Percentiles rank a stretch among this genome's conserved stretches.
Conservation (phyloP, 2,888 invertebrate species). For the Peribatodes rhomboidaria region DNA sequence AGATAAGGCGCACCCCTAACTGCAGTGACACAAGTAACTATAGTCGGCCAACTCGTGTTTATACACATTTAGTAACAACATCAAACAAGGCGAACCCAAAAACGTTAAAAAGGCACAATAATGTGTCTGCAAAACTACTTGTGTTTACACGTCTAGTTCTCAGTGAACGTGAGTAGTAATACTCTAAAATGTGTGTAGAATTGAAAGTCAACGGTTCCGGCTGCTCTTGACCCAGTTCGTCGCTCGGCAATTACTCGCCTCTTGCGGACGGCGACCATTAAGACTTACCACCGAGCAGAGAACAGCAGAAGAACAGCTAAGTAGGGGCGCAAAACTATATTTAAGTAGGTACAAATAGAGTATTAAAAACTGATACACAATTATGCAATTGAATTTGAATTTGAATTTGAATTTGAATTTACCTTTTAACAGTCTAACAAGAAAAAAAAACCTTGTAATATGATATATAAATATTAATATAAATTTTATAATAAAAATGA, state of each 20-base stretch:
- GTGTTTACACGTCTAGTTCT: background rate
- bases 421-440: no score
- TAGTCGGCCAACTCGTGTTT: background rate
- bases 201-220: background rate
- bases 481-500: no score
- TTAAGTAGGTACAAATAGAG: background rate
- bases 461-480: no score
- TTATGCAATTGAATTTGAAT: no score
- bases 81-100: no score
- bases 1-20: background rate
- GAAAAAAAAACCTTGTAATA: no score
- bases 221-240: constrained; percentile 1
- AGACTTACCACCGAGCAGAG: constrained; percentile 13
- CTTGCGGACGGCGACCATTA: constrained; percentile 29
- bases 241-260: constrained; percentile 7
- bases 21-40: background rate
- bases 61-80: background rate
- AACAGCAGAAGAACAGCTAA: background rate
- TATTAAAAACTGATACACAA: no score
- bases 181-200: background rate
- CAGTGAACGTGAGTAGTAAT: background rate
- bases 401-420: no score
- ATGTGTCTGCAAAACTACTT: background rate
- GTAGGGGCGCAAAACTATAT: background rate
- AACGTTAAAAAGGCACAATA: no score